Percentiles rank a stretch among this genome's conserved stretches.
These are phyloP conservation scores for Chalcis sispes DNA, from an alignment of 2,888 invertebrate genomes.

Conservation along the genomic window DNA sequence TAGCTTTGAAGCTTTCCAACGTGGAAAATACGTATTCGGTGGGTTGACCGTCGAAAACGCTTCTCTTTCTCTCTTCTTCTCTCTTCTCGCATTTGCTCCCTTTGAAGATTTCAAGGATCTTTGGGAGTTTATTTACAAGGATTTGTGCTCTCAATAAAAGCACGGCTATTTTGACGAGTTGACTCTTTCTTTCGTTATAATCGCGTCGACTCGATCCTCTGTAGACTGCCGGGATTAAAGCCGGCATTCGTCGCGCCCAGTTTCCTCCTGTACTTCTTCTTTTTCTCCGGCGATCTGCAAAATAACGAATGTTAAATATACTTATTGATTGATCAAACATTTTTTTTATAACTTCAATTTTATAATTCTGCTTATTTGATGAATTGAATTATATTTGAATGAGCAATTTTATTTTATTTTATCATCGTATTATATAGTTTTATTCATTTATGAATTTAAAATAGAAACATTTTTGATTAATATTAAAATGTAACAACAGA, in stretches of 20 bases:
- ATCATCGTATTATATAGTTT: too few species aligned
- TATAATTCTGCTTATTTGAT: background rate
- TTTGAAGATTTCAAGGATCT: too few species aligned
- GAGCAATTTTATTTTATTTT: too few species aligned
- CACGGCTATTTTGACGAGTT: background rate
- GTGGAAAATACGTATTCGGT: too few species aligned
- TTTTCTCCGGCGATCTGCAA: conserved; percentile 63
- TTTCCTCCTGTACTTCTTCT: conserved; percentile 68
- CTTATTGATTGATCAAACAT: too few species aligned
- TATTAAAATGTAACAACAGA: background rate
- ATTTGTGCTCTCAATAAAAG: conserved; percentile 4
- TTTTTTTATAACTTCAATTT: background rate
- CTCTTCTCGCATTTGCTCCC: background rate
- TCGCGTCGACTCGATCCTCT: conserved; percentile 71
- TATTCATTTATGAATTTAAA: background rate
- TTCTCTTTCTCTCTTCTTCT: too few species aligned
- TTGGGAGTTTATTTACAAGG: conserved; percentile 8
- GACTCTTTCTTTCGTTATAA: conserved; percentile 65
- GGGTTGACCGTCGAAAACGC: too few species aligned
- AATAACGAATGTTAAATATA: background rate
- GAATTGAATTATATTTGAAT: background rate
- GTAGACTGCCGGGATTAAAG: conserved; percentile 71
- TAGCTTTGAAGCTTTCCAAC: too few species aligned
- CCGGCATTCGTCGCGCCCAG: conserved; percentile 70
- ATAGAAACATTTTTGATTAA: background rate